These are phyloP conservation scores for Cerastis rubricosa DNA, from an alignment of 2,888 invertebrate species.

Conservation along the genomic window DNA sequence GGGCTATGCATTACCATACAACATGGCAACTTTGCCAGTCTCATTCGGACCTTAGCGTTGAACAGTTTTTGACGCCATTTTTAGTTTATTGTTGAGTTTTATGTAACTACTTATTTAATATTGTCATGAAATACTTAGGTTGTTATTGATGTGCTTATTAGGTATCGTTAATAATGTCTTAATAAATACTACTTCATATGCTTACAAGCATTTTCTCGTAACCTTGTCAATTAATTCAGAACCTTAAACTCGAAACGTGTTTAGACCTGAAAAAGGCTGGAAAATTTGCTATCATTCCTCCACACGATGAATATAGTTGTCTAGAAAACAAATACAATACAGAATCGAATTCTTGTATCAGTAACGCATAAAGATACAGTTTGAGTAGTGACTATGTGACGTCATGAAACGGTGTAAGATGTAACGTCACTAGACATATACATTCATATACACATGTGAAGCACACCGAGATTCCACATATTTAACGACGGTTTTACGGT, in stretches of 20 bases:
- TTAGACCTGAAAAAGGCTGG: neutral
- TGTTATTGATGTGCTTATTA: neutral
- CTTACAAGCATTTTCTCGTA: neutral
- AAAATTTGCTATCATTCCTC: neutral
- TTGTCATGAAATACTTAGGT: neutral
- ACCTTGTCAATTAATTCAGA: neutral
- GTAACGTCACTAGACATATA: slow-evolving; percentile 25
- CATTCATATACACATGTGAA: slow-evolving; percentile 17
- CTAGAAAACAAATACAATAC: slow-evolving; percentile 29
- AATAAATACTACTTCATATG: neutral
- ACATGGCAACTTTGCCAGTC: neutral
- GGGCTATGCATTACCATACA: neutral
- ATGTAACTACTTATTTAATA: neutral
- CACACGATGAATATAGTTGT: neutral
- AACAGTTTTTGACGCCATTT: neutral
- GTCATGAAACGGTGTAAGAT: slow-evolving; percentile 47
- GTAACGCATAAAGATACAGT: slow-evolving; percentile 36
- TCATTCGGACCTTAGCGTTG: neutral
- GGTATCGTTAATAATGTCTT: neutral
- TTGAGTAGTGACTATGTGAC: slow-evolving; percentile 39
- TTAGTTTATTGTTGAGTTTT: neutral
- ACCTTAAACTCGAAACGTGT: neutral
- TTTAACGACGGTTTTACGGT: slow-evolving; percentile 86
- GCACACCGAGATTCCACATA: slow-evolving; percentile 68
- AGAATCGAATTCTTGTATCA: slow-evolving; percentile 33